Evolutionary conservation across 2,888 invertebrate species (phyloP).

Genomic region (Yponomeuta cagnagella): DNA sequence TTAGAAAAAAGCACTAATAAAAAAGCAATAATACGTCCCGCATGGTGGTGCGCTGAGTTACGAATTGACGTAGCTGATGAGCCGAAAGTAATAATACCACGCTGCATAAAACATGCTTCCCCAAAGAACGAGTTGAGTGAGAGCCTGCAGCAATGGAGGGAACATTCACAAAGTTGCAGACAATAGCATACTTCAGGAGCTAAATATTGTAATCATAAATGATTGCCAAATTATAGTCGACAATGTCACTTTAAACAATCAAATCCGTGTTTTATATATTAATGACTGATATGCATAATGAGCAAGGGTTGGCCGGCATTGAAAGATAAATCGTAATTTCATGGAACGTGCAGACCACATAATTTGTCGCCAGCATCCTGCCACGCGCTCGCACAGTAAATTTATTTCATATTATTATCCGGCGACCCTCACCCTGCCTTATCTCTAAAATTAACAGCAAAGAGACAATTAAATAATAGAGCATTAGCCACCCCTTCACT

Average conservation of each 20-base stretch:
- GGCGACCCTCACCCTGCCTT: conserved; percentile 54
- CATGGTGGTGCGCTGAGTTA: conserved; percentile 65
- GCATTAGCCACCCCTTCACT: conserved; percentile 18
- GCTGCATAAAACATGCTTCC: conserved; percentile 1
- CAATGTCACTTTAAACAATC: conserved; percentile 10
- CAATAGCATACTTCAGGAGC: background rate
- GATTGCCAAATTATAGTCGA: background rate
- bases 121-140: conserved; percentile 16
- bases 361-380: conserved; percentile 76
- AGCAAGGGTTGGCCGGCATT: conserved; percentile 46
- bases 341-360: conserved; percentile 51
- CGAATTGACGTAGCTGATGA: conserved; percentile 68
- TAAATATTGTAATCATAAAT: background rate
- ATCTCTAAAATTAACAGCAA: conserved; percentile 47
- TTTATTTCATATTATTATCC: conserved; percentile 67
- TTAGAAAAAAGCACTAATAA: conserved; percentile 67
- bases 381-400: conserved; percentile 53
- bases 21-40: conserved; percentile 75
- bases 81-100: conserved; percentile 45
- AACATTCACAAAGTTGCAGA: background rate
- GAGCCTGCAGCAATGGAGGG: background rate
- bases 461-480: conserved; percentile 53
- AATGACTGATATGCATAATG: conserved; percentile 54
- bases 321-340: conserved; percentile 68
- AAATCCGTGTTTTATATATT: conserved; percentile 12